Evolutionary conservation across 2,888 invertebrate species (phyloP), one percentile per base, ranked within the genome.

Genomic region (Polydrusus cervinus): DNA sequence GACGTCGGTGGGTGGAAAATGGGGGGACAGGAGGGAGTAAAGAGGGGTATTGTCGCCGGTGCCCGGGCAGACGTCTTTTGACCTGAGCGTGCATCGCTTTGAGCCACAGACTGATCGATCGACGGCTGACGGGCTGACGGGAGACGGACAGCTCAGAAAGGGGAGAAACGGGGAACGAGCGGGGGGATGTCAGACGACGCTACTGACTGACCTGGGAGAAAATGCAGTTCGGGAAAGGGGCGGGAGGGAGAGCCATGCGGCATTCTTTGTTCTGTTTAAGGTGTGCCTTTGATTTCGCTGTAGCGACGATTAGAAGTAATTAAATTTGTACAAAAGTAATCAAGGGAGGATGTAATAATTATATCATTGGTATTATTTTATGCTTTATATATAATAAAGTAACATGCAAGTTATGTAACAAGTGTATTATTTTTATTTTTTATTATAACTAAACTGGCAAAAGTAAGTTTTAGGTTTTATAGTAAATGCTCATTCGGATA

Each of bases 11-110:
- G 72, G 49, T 30, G 55, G 25, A 14, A 38, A 10, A 51, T 30
- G 65, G 25, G 49, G 57, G 20, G 43, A 47, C 43, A 16, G 47
- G 18, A 18, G 16, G 38, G 49, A 51, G 66, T 10, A 51, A 47
- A 67, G 77, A 51, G 78, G 60, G 69, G 73, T 74, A 76, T 78
- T 78, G 78, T 78, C 78, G 78, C 78, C 85, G 86, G 81, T 81
- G 86, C 87, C 87, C 86, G 87, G 87, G 87, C 87, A 87, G 86
- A 87, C 87, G 87, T 87, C 87, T 86, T 86, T 86, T 86, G 86
- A 86, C 86, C 86, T 86, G 86, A 83, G 65, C 86, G 85, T 87
- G 87, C 86, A 87, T 87, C 87, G 87, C 87, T 87, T 87, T 86
- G 87, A 87, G 87, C 86, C 86, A 86, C 87, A 86, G 86, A 85